Evolutionary conservation across 2,797 vertebrate species (phyloP), one percentile per base, ranked within the genome.

Genomic region (Cyclura pinguis): DNA sequence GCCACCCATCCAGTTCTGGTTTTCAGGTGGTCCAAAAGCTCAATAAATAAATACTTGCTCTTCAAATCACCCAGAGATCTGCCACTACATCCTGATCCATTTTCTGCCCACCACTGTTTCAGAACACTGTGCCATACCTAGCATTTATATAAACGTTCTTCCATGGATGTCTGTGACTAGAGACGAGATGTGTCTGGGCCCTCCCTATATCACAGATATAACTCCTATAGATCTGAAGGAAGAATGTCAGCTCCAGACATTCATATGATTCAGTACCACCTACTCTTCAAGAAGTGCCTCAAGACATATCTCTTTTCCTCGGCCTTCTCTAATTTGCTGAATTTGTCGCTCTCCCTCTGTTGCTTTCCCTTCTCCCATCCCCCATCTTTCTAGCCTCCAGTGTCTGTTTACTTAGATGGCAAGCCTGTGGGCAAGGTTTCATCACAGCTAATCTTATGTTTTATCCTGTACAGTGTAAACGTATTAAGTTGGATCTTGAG

Each of bases 221-320:
- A 90, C 52, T 57, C 47, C 52, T 78, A 85, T 59, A 80, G 57
- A 38, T 35, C 67, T 32, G 32, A 85, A 62, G 42, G 84, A 35
- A 90, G 55, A 86, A 59, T 59, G 32, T 35, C 29, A 74, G 24
- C 32, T 73, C 64, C 52, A 47, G 55, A 74, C 50, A 90, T 82
- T 59, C 76, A 57, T 62, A 86, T 72, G 57, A 89, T 84, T 89
- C 88, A 84, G 81, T 86, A 81, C 64, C 52, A 86, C 76, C 78
- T n/a, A 90, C 84, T 81, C 76, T 38, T 84, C 62, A 74, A 86
- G 67, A 73, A 50, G 24, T 84, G 88, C 82, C 81, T 89, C 81
- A 77, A 84, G 88, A 64, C 38, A 84, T 27, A 84, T 50, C 57
- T 83, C 47, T 77, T 62, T 67, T 64, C 59, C 13, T 57, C 77